Conservation (phyloP, 1,140 invertebrate species). For the Microplitis mediator region DNA sequence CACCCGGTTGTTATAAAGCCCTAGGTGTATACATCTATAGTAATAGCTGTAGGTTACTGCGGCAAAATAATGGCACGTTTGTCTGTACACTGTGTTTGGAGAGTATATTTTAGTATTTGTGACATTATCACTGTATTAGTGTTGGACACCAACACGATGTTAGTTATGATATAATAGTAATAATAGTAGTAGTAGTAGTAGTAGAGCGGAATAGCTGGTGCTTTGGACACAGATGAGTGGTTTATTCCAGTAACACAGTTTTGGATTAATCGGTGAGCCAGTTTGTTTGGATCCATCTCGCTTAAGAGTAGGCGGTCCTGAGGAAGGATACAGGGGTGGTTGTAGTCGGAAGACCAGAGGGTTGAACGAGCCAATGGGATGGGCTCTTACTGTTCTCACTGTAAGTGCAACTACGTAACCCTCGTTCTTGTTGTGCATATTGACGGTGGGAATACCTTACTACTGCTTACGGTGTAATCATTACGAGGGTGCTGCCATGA, state of each 20-base stretch:
- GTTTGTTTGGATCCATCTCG: conserved; percentile 50
- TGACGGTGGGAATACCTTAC: background rate
- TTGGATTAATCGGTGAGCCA: conserved; percentile 38
- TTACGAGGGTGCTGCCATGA: background rate
- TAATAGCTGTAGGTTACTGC: too few relatives aligned
- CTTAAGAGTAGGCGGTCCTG: conserved; percentile 45
- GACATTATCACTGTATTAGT: too few relatives aligned
- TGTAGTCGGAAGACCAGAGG: conserved; percentile 14
- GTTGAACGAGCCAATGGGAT: conserved; percentile 35
- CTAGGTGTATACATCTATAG: too few relatives aligned
- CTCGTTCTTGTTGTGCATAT: background rate
- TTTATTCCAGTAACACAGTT: conserved; percentile 55
- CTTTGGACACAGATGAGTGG: conserved; percentile 23
- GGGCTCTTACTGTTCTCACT: background rate
- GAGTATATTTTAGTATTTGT: too few relatives aligned
- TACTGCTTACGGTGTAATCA: background rate
- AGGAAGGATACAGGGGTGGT: conserved; percentile 37
- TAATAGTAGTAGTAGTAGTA: background rate
- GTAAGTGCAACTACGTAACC: conserved; percentile 2
- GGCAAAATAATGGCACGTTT: too few relatives aligned
- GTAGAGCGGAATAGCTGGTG: conserved; percentile 33
- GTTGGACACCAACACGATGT: background rate
- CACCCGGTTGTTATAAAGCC: too few relatives aligned
- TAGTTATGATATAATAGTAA: background rate
- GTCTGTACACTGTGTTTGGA: too few relatives aligned